phyloP scores from a whole-genome alignment of 2,113 vertebrate genomes.

The Platysternon megacephalum region DNA sequence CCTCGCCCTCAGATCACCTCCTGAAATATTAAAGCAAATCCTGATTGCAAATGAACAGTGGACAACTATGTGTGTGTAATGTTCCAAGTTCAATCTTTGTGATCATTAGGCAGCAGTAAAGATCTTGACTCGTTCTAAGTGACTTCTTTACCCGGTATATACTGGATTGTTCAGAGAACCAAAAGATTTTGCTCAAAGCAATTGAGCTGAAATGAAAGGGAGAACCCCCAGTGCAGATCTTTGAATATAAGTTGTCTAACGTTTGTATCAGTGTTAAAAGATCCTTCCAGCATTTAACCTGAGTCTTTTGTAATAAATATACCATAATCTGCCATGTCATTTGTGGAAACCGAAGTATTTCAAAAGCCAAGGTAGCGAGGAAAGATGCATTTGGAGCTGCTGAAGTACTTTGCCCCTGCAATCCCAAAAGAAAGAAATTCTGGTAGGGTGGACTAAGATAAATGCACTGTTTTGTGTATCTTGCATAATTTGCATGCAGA shows the following conservation, averaged over 20 bases:
- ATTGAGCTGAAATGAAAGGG: not conserved
- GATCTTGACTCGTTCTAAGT: not conserved
- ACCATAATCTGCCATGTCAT: not conserved
- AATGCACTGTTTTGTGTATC: not conserved
- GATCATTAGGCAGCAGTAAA: not conserved
- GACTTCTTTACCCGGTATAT: not conserved
- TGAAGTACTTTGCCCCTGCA: not conserved
- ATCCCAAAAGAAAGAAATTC: not conserved
- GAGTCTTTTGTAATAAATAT: not conserved
- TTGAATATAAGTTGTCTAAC: not conserved
- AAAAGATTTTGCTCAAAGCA: not conserved
- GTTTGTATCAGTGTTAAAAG: not conserved
- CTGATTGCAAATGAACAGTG: not conserved
- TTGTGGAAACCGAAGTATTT: not conserved
- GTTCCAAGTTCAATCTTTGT: not conserved
- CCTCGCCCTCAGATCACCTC: not conserved
- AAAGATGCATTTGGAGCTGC: not conserved
- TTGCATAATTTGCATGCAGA: not conserved
- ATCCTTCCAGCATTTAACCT: accelerated
- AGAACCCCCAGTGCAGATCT: not conserved
- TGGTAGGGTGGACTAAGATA: not conserved
- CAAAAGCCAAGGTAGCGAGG: not conserved
- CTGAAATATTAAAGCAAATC: not conserved
- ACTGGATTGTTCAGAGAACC: not conserved
- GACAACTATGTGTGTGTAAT: not conserved